phyloP scores from a whole-genome alignment of 2,113 vertebrate species.

The Herpetotheres cachinnans region DNA sequence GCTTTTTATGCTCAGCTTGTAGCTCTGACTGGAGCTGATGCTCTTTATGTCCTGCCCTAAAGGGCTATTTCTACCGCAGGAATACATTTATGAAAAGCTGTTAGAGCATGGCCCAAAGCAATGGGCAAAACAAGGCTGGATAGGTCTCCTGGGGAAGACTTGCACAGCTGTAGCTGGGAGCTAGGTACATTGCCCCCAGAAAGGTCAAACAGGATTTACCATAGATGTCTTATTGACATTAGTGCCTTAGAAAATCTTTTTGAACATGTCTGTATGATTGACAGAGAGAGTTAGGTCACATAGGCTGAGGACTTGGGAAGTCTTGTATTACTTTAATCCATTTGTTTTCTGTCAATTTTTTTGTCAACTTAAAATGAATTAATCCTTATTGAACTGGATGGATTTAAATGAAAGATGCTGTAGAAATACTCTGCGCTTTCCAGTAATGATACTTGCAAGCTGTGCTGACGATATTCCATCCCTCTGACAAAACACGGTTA shows the following conservation, averaged over 20 bases:
- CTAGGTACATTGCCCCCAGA: neutral
- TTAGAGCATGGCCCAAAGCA: neutral
- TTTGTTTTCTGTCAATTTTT: neutral
- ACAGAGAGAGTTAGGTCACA: neutral
- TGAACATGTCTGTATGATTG: neutral
- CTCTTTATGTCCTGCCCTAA: neutral
- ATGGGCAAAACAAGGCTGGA: neutral
- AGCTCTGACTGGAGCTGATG: neutral
- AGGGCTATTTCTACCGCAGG: neutral
- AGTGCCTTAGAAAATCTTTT: neutral
- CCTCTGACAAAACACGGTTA: slow-evolving; percentile 2
- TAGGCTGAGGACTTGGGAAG: neutral
- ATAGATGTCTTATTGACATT: neutral
- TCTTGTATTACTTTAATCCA: neutral
- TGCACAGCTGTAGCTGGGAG: neutral
- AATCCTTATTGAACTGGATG: neutral
- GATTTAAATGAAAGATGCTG: neutral
- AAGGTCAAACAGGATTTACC: slow-evolving; percentile 45
- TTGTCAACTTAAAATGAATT: neutral
- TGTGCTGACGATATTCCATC: neutral
- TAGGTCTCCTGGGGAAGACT: neutral
- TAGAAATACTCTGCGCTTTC: neutral
- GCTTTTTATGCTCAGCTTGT: neutral
- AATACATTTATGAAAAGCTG: slow-evolving; percentile 5
- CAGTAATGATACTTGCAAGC: neutral